Percentiles rank a stretch among this genome's conserved stretches.
phyloP scores from a whole-genome alignment of 1,140 invertebrate species.

The Conus betulinus region DNA sequence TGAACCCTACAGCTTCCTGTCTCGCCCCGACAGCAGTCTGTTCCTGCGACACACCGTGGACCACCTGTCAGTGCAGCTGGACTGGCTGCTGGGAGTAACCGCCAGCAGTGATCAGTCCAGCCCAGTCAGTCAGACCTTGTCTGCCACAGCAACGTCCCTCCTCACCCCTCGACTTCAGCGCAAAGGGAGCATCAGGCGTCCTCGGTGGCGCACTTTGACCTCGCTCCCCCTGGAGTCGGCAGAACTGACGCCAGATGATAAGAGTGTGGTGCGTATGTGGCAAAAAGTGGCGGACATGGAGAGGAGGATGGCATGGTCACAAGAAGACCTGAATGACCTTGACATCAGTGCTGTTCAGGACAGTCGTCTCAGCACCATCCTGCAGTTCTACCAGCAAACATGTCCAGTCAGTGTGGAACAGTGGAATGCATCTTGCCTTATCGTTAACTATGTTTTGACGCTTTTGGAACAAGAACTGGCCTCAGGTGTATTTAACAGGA shows the following conservation, averaged over 20 bases:
- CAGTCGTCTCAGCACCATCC: constrained; percentile 39
- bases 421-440: constrained; percentile 49
- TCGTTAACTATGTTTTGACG: constrained; percentile 60
- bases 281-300: constrained; percentile 33
- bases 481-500: constrained; percentile 22
- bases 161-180: constrained; percentile 29
- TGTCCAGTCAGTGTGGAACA: constrained; percentile 52
- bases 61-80: constrained; percentile 12
- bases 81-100: constrained; percentile 13
- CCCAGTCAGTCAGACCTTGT: not conserved
- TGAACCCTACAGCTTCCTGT: not conserved
- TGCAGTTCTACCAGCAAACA: constrained; percentile 55
- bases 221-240: constrained; percentile 30
- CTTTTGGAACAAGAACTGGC: constrained; percentile 59
- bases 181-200: constrained; percentile 26
- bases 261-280: constrained; percentile 21
- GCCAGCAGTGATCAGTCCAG: not conserved
- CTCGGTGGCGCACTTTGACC: constrained; percentile 23
- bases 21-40: not conserved
- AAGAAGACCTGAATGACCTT: constrained; percentile 4
- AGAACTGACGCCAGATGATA: not conserved
- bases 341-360: constrained; percentile 29
- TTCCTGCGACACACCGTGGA: constrained; percentile 14
- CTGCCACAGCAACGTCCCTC: constrained; percentile 6
- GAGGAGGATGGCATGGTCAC: constrained; percentile 26